A percentile compares a stretch with the other conserved stretches of the same genome.
phyloP scores from a whole-genome alignment of 1,140 invertebrate genomes.

The Notospermus geniculatus region DNA sequence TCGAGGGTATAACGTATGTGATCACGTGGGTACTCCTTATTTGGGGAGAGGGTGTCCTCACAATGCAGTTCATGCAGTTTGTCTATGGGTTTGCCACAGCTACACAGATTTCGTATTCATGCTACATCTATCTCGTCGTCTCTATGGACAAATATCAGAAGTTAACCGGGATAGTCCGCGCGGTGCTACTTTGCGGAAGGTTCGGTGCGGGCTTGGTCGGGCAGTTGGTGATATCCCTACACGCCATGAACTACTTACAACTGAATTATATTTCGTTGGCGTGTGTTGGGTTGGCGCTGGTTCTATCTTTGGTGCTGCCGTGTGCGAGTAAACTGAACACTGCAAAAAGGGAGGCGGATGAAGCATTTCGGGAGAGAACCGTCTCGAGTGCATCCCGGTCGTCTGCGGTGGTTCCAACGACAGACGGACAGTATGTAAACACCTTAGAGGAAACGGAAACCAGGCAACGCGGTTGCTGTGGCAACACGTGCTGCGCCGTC shows the following conservation, averaged over 20 bases:
- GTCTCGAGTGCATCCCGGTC: too few species aligned
- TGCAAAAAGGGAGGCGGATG: background rate
- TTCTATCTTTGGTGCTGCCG: slow-evolving; percentile 75
- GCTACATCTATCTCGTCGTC: slow-evolving; percentile 92
- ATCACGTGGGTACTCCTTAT: slow-evolving; percentile 70
- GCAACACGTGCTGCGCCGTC: background rate
- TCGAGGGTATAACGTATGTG: slow-evolving; percentile 67
- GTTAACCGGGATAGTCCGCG: slow-evolving; percentile 74
- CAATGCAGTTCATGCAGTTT: slow-evolving; percentile 61
- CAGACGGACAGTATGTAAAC: too few species aligned
- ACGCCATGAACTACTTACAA: slow-evolving; percentile 64
- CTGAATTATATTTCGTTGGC: slow-evolving; percentile 71
- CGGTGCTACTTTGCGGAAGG: slow-evolving; percentile 69
- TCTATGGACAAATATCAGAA: slow-evolving; percentile 71
- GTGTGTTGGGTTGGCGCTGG: slow-evolving; percentile 68
- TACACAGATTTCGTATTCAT: slow-evolving; percentile 86
- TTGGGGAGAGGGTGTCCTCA: slow-evolving; percentile 65
- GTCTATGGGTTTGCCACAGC: slow-evolving; percentile 82
- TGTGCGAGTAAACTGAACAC: background rate
- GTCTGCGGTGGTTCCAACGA: too few species aligned
- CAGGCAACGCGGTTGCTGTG: too few species aligned
- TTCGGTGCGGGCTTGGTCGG: slow-evolving; percentile 68
- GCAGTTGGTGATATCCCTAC: slow-evolving; percentile 66
- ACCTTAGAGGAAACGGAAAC: too few species aligned
- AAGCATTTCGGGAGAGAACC: too few species aligned